Conservation (phyloP, 1,140 invertebrate species). For the Telenomus remus region DNA sequence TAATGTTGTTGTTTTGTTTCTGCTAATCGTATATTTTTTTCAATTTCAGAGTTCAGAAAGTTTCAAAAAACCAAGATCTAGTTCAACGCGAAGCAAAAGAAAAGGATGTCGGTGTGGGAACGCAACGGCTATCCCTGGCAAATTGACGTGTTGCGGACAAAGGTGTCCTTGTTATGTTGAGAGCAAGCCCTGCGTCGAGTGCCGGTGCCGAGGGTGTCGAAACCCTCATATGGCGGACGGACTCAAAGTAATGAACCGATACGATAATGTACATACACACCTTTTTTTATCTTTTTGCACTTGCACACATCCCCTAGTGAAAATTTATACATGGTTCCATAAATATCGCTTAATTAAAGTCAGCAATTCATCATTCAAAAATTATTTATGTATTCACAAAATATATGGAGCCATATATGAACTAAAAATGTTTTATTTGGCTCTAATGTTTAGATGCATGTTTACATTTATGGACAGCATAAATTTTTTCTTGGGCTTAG, state of each 20-base stretch:
- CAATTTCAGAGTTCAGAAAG: slow-evolving; percentile 64
- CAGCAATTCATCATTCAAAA: no score
- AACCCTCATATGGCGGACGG: slow-evolving; percentile 90
- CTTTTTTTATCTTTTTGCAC: not conserved
- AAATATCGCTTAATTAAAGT: no score
- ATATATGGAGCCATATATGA: no score
- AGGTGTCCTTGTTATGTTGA: slow-evolving; percentile 94
- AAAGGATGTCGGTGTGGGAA: slow-evolving; percentile 94
- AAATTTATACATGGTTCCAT: no score
- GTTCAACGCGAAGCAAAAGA: slow-evolving; percentile 75
- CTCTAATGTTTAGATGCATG: no score
- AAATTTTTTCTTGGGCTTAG: no score
- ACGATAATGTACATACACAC: slow-evolving; percentile 37
- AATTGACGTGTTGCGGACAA: slow-evolving; percentile 93
- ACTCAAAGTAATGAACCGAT: slow-evolving; percentile 79
- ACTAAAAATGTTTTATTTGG: no score
- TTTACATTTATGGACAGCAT: no score
- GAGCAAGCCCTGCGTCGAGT: slow-evolving; percentile 89
- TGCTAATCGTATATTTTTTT: no score
- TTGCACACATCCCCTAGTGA: not conserved
- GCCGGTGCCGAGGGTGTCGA: slow-evolving; percentile 91
- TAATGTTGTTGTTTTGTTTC: no score
- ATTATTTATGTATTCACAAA: no score
- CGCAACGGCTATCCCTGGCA: slow-evolving; percentile 89
- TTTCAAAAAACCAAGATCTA: slow-evolving; percentile 73